phyloP scores from a whole-genome alignment of 2,888 invertebrate species.

The Epistrophe eligans region DNA sequence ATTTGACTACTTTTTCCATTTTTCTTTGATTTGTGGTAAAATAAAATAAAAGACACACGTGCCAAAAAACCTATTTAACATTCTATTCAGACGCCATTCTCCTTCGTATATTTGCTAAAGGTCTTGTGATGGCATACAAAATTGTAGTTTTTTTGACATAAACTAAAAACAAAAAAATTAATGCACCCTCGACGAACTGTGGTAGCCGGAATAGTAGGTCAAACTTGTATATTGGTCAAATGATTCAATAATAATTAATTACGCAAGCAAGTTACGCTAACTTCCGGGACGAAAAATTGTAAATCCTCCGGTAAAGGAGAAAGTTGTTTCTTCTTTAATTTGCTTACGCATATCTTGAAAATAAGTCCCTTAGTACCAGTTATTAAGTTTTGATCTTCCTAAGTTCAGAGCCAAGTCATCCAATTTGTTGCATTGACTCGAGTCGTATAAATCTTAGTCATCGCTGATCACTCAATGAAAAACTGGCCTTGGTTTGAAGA shows the following conservation, averaged over 20 bases:
- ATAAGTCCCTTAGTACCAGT: too few species aligned
- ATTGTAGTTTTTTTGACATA: constrained; percentile 18
- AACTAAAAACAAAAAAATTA: background rate
- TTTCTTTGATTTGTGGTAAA: constrained; percentile 48
- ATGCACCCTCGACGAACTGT: constrained; percentile 17
- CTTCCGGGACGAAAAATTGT: constrained; percentile 20
- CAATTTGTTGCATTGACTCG: too few species aligned
- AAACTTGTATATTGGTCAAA: constrained; percentile 45
- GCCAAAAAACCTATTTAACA: constrained; percentile 61
- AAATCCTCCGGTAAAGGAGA: too few species aligned
- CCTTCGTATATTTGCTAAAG: constrained; percentile 9
- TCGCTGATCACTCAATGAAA: too few species aligned
- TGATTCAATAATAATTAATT: constrained; percentile 27
- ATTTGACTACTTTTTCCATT: constrained; percentile 17
- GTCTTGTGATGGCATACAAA: constrained; percentile 17
- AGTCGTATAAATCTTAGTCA: too few species aligned
- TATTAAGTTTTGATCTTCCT: too few species aligned
- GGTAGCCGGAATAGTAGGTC: constrained; percentile 4
- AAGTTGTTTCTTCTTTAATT: too few species aligned
- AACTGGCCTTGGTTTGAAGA: too few species aligned
- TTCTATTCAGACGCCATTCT: constrained; percentile 55
- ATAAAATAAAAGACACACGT: constrained; percentile 40
- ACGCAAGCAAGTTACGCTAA: constrained; percentile 38
- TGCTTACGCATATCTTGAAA: too few species aligned
- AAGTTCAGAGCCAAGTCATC: too few species aligned